Conservation (phyloP, 2,797 vertebrate genomes). For the Rhadinocentrus ornatus region DNA sequence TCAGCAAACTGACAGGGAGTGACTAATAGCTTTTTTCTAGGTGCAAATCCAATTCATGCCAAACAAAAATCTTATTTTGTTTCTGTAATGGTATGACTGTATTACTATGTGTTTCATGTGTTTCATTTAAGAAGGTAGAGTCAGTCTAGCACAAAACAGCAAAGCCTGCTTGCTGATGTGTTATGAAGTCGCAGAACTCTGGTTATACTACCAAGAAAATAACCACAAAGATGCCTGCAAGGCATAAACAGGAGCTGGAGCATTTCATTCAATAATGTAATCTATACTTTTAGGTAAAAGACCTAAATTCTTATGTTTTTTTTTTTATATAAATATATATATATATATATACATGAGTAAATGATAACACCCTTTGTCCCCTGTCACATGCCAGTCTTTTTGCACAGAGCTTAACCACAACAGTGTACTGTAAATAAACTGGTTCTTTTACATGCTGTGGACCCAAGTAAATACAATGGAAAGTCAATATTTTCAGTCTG, state of each 20-base stretch:
- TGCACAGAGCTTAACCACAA: conserved; percentile 49
- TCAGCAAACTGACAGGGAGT: conserved; percentile 80
- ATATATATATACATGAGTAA: conserved; percentile 73
- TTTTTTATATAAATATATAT: too few relatives aligned
- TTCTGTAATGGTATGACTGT: conserved; percentile 83
- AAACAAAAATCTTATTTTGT: conserved; percentile 87
- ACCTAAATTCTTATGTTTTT: conserved; percentile 75
- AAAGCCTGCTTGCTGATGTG: conserved; percentile 67
- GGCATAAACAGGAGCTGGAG: conserved; percentile 81
- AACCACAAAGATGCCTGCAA: conserved; percentile 83
- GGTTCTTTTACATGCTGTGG: conserved; percentile 48
- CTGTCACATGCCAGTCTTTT: conserved; percentile 72
- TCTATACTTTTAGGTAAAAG: conserved; percentile 84
- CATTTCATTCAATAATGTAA: conserved; percentile 87
- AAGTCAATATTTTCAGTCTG: conserved; percentile 8
- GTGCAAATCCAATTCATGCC: conserved; percentile 84
- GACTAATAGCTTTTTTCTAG: conserved; percentile 82
- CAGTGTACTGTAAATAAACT: conserved; percentile 50
- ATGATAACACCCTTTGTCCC: conserved; percentile 63
- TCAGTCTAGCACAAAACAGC: conserved; percentile 68
- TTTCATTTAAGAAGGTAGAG: conserved; percentile 81
- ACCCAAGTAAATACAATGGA: conserved; percentile 50
- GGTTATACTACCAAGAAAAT: conserved; percentile 72
- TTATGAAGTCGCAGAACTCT: conserved; percentile 66
- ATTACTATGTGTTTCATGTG: conserved; percentile 85